Evolutionary conservation across 2,888 invertebrate genomes (phyloP).

Genomic region (Ethmia dodecea): DNA sequence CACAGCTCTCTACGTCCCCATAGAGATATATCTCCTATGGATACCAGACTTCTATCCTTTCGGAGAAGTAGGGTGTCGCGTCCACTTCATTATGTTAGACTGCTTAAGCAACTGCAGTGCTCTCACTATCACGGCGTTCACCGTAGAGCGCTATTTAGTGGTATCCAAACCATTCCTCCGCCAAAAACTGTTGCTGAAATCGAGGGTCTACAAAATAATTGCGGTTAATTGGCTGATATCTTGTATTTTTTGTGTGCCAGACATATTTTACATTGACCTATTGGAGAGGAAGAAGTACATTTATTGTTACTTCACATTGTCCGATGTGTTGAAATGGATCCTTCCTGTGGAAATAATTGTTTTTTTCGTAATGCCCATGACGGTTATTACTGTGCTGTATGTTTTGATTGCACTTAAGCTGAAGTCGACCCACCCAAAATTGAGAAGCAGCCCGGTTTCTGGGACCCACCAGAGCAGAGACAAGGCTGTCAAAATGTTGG

Average conservation of each 20-base stretch:
- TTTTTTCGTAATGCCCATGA: constrained; percentile 90
- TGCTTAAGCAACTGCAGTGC: constrained; percentile 90
- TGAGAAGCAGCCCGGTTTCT: constrained; percentile 66
- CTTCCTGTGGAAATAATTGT: constrained; percentile 82
- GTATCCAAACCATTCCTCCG: constrained; percentile 89
- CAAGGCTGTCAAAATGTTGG: constrained; percentile 87
- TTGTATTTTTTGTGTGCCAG: constrained; percentile 83
- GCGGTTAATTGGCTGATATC: constrained; percentile 86
- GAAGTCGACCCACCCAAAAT: constrained; percentile 74
- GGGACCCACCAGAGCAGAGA: constrained; percentile 56
- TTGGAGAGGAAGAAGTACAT: constrained; percentile 50
- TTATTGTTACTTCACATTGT: constrained; percentile 51
- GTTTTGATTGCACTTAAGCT: constrained; percentile 85
- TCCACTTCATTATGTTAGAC: constrained; percentile 86
- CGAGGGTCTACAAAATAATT: constrained; percentile 86
- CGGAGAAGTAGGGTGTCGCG: constrained; percentile 85
- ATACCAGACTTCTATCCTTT: constrained; percentile 85
- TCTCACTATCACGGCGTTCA: constrained; percentile 90
- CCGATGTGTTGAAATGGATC: constrained; percentile 46
- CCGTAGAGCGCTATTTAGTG: constrained; percentile 90
- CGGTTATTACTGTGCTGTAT: constrained; percentile 87
- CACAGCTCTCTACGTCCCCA: constrained; percentile 84
- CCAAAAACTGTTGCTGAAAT: constrained; percentile 86
- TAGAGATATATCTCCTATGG: constrained; percentile 88
- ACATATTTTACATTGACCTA: constrained; percentile 59